Percentiles rank a stretch among this genome's conserved stretches.
Conservation (phyloP, 2,113 vertebrate genomes). For the Dipodomys merriami region DNA sequence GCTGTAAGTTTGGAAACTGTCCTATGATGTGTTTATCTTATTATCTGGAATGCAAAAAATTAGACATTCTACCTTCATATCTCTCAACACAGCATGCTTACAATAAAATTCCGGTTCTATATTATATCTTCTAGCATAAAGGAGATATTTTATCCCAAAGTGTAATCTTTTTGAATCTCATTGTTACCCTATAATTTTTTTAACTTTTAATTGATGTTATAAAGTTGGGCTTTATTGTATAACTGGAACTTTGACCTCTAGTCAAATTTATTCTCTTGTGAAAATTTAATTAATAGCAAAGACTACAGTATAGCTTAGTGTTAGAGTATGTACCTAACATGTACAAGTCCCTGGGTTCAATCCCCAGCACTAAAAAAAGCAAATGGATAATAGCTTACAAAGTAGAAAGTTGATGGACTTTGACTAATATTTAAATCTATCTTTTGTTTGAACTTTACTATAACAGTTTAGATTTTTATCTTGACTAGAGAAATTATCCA, state of each 20-base stretch:
- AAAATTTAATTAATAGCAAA: neutral
- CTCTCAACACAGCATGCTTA: neutral
- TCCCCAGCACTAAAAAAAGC: neutral
- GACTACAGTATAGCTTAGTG: neutral
- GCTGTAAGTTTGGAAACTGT: neutral
- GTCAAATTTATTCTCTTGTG: neutral
- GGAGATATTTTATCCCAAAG: neutral
- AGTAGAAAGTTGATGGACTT: neutral
- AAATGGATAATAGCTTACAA: neutral
- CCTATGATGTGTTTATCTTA: neutral
- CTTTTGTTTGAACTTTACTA: constrained; percentile 3
- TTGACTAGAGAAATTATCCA: neutral
- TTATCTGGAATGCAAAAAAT: constrained; percentile 26
- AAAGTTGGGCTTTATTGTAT: neutral
- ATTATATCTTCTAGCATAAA: neutral
- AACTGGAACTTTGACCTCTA: neutral
- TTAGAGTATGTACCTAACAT: neutral
- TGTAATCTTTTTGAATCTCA: neutral
- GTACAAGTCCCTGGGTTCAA: neutral
- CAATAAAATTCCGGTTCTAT: neutral
- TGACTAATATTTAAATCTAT: neutral
- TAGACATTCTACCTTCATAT: neutral
- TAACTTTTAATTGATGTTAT: neutral
- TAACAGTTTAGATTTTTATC: neutral
- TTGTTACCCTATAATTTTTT: neutral